These are phyloP conservation scores for Pycnonotus jocosus DNA, from an alignment of 2,113 vertebrate species.

Conservation along the genomic window DNA sequence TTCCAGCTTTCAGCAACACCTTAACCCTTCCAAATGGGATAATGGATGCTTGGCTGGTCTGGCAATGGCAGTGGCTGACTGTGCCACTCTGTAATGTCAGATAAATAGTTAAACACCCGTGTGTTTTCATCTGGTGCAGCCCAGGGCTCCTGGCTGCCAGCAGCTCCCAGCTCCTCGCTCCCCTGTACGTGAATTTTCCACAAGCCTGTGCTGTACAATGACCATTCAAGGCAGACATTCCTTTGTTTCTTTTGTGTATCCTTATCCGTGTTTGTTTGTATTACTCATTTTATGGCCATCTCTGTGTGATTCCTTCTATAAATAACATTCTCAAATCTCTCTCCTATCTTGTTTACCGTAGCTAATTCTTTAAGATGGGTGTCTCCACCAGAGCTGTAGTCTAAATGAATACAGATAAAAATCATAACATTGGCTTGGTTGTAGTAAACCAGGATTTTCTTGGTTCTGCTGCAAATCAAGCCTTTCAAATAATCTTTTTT, in stretches of 20 bases:
- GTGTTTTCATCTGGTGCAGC: background rate
- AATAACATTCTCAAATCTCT: conserved; percentile 13
- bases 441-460: background rate
- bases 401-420: conserved; percentile 7
- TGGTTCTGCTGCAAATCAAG: background rate
- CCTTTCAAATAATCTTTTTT: background rate
- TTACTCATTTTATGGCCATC: background rate
- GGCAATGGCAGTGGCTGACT: background rate
- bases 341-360: background rate
- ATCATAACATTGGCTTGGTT: background rate
- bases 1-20: background rate
- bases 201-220: background rate
- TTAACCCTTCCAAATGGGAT: background rate
- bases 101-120: background rate
- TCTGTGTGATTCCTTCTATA: background rate
- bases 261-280: background rate
- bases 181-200: background rate
- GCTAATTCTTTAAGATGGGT: conserved; percentile 2
- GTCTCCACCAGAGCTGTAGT: background rate
- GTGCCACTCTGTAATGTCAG: background rate
- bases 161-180: background rate
- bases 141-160: background rate
- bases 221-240: conserved; percentile 16
- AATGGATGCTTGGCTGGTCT: background rate
- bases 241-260: conserved; percentile 12